Evolutionary conservation across 2,113 vertebrate genomes (phyloP), one percentile per base, ranked within the genome.

Genomic region (Poecilia latipinna): DNA sequence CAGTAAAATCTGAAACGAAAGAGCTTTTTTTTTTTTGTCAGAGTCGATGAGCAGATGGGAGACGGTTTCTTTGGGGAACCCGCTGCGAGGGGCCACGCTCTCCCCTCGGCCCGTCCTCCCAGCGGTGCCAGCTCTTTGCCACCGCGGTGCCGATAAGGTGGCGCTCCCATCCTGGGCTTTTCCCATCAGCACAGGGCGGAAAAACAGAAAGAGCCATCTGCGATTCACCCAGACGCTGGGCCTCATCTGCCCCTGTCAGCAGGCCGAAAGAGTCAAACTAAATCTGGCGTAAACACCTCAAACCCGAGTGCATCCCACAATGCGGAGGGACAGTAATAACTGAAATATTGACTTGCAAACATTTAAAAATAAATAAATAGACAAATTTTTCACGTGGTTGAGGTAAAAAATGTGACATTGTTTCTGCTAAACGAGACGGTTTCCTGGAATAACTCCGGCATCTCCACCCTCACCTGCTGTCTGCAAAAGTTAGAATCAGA

Each of bases 41-140:
- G 74, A 65, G 62, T 81, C 82, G 83, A 88, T 91, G 79, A 86
- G 83, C 89, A 92, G 88, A 91, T 90, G 88, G 51, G 88, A 90
- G 86, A 84, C 39, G 0, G 82, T 82, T 86, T 80, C 83, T 80
- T 62, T 3, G 68, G 71, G 74, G 69, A 82, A 68, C 81, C 89
- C 74, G 57, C 81, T 61, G 81, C 77, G 84, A 79, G 77, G 83
- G 83, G 83, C 82, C 74, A 84, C 37, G 74, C 79, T 76, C 83
- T 42, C 51, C 73, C 28, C 67, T 17, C 66, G 73, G 82, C 60
- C 61, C 12, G 44, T 82, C 70, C 62, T 83, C 75, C 61, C 74
- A 80, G 75, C 82, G 35, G 66, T 83, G 87, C 90, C 87, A 89
- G 83, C 74, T 89, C 84, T 88, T 61, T 83, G 77, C 82, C 88